Conservation (phyloP, 2,113 vertebrate species). For the Salvelinus fontinalis region DNA sequence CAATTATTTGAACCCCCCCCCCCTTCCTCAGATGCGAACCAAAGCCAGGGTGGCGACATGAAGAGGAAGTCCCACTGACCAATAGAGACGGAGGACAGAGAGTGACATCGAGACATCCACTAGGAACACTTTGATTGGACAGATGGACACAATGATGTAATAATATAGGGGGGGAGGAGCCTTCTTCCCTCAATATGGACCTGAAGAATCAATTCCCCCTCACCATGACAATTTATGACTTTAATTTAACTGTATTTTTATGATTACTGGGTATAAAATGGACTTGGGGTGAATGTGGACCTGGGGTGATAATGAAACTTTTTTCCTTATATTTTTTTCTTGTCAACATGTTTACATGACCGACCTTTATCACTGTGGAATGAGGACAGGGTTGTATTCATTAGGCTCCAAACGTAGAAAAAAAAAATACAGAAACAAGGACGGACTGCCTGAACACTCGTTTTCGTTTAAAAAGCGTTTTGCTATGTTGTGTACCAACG, state of each 20-base stretch:
- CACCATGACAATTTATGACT: constrained; percentile 28
- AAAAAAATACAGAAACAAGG: no score
- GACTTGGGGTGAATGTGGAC: constrained; percentile 58
- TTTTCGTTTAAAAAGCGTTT: no score
- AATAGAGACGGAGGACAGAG: constrained; percentile 49
- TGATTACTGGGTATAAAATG: constrained; percentile 52
- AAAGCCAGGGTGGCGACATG: constrained; percentile 94
- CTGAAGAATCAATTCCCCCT: constrained; percentile 41
- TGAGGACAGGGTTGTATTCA: constrained; percentile 20
- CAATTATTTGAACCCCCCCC: background rate
- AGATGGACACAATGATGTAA: constrained; percentile 19
- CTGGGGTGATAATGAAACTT: constrained; percentile 52
- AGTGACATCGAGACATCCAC: constrained; percentile 30
- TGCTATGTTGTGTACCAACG: no score
- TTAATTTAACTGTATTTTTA: constrained; percentile 58
- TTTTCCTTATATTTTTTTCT: constrained; percentile 15
- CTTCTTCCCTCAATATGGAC: constrained; percentile 35
- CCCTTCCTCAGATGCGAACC: constrained; percentile 87
- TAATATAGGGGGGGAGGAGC: constrained; percentile 7
- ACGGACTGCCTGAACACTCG: no score
- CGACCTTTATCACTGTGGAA: constrained; percentile 82
- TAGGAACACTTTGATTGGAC: constrained; percentile 29
- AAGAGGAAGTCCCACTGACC: constrained; percentile 95
- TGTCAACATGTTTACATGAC: constrained; percentile 82
- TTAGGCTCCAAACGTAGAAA: no score